Evolutionary conservation across 2,888 invertebrate genomes (phyloP).

Genomic region (Rotaria socialis): DNA sequence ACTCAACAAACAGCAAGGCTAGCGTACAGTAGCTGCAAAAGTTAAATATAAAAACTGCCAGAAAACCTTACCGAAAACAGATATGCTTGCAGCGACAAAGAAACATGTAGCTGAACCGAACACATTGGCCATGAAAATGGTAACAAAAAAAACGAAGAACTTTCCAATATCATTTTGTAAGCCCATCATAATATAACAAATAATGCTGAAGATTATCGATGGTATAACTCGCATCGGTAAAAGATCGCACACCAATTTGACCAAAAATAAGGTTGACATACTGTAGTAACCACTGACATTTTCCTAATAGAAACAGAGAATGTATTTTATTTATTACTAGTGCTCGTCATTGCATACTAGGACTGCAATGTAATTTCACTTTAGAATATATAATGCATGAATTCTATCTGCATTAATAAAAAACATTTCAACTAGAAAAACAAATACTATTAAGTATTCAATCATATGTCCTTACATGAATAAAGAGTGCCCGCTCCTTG

Average conservation of each 20-base stretch:
- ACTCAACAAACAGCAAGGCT: too few species aligned
- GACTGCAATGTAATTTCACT: too few species aligned
- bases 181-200: slow-evolving; percentile 57
- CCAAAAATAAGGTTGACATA: slow-evolving; percentile 56
- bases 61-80: not conserved
- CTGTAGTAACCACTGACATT: slow-evolving; percentile 58
- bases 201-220: slow-evolving; percentile 52
- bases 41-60: too few species aligned
- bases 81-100: not conserved
- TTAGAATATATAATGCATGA: too few species aligned
- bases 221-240: slow-evolving; percentile 56
- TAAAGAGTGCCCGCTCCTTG: slow-evolving; percentile 57
- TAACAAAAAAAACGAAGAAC: not conserved
- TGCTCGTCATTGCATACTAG: too few species aligned
- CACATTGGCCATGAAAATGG: not conserved
- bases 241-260: slow-evolving; percentile 57
- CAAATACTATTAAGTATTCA: too few species aligned
- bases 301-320: slow-evolving; percentile 48
- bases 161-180: not conserved
- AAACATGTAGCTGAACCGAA: not conserved
- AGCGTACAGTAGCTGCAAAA: too few species aligned
- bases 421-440: too few species aligned
- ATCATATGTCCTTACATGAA: slow-evolving; percentile 52
- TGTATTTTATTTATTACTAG: not conserved
- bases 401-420: too few species aligned